Evolutionary conservation across 1,140 invertebrate species (phyloP).

Genomic region (Brachionus manjavacas): DNA sequence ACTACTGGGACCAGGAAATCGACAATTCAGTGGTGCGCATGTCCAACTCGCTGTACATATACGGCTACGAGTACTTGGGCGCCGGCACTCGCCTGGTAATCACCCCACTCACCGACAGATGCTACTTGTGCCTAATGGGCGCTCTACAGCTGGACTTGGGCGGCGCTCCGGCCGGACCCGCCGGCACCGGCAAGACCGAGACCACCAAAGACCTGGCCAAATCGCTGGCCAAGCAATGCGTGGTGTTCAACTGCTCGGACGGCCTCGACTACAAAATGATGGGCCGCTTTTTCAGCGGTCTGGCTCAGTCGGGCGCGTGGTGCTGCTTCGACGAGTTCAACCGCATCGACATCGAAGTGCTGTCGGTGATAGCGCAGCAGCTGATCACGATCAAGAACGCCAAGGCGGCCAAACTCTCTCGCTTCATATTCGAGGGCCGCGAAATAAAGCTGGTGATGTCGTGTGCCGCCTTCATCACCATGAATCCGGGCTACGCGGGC

Average conservation of each 20-base stretch:
- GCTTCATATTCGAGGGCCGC: conserved; percentile 59
- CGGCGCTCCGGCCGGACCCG: conserved; percentile 59
- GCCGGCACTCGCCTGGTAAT: conserved; percentile 57
- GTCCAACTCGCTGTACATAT: conserved; percentile 57
- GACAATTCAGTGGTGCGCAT: conserved; percentile 57
- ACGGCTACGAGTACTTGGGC: conserved; percentile 59
- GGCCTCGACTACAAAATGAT: conserved; percentile 83
- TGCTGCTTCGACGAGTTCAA: conserved; percentile 89
- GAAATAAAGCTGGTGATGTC: conserved; percentile 56
- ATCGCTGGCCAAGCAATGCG: conserved; percentile 76
- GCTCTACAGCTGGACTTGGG: conserved; percentile 76
- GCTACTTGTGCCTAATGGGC: conserved; percentile 72
- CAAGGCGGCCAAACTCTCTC: conserved; percentile 62
- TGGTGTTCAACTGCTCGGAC: conserved; percentile 85
- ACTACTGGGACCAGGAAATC: conserved; percentile 57
- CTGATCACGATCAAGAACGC: conserved; percentile 58
- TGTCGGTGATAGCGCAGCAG: conserved; percentile 67
- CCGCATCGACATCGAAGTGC: conserved; percentile 79
- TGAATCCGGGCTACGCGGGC: conserved; percentile 81
- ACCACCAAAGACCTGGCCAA: conserved; percentile 74
- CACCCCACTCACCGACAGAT: conserved; percentile 58
- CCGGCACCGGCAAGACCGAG: conserved; percentile 59
- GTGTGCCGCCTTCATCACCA: conserved; percentile 58
- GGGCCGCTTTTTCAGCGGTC: conserved; percentile 73
- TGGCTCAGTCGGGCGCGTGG: conserved; percentile 81